Evolutionary conservation across 2,797 vertebrate species (phyloP).

Genomic region (Scarus forsteni): DNA sequence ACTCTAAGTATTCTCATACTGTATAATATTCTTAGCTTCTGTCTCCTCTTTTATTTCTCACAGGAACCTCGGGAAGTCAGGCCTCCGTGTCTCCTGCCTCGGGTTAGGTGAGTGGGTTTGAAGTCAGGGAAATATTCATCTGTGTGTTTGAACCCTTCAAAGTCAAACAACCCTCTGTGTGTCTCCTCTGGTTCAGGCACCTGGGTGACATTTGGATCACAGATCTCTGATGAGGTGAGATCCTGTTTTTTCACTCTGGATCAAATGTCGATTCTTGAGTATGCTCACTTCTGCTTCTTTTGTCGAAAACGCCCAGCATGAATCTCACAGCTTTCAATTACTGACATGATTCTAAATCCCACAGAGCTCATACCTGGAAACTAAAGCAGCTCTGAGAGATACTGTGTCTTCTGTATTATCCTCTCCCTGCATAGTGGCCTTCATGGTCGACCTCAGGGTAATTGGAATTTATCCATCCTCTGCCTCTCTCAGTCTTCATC

Average conservation of each 20-base stretch:
- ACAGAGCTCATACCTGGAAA: conserved; percentile 16
- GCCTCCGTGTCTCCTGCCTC: conserved; percentile 85
- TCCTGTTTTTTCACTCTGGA: conserved; percentile 6
- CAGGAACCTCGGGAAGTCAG: conserved; percentile 86
- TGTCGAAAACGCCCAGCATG: background rate
- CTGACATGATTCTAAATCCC: conserved; percentile 26
- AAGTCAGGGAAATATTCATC: conserved; percentile 15
- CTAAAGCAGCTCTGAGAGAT: conserved; percentile 3
- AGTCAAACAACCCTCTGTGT: conserved; percentile 27
- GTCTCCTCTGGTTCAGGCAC: conserved; percentile 82
- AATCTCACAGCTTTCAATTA: conserved; percentile 33
- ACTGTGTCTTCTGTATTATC: conserved; percentile 22
- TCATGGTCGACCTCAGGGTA: conserved; percentile 33
- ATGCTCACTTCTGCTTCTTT: conserved; percentile 12
- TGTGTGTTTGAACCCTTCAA: conserved; percentile 21
- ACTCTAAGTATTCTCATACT: conserved; percentile 8
- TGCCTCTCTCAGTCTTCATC: conserved; percentile 40
- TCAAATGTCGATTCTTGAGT: conserved; percentile 7
- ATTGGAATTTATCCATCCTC: conserved; percentile 34
- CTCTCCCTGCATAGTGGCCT: conserved; percentile 28
- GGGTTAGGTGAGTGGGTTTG: conserved; percentile 81
- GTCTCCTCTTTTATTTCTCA: background rate
- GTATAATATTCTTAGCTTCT: conserved; percentile 13
- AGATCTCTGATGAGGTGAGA: conserved; percentile 93
- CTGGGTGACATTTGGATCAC: conserved; percentile 95